A percentile compares a stretch with the other conserved stretches of the same genome.
These are phyloP conservation scores for Polyodon spathula DNA, from an alignment of 2,113 vertebrate species.

Conservation along the genomic window DNA sequence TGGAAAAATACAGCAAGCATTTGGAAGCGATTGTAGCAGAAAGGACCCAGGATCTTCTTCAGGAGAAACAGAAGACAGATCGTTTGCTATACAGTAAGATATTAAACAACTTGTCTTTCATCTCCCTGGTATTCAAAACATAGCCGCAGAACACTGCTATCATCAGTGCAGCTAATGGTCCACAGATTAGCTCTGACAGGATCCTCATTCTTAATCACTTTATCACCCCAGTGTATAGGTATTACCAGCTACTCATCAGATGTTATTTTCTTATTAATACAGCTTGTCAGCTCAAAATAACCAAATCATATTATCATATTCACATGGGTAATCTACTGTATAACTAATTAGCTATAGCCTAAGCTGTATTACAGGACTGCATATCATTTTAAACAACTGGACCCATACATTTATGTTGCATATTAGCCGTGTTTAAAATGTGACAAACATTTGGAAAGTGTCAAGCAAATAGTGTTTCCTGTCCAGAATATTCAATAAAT, in stretches of 20 bases:
- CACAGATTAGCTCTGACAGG: too few species aligned
- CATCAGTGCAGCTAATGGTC: too few species aligned
- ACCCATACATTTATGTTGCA: too few species aligned
- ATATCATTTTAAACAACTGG: too few species aligned
- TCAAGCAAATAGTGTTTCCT: too few species aligned
- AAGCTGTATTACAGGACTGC: too few species aligned
- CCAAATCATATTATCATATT: background rate
- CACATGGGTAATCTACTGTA: background rate
- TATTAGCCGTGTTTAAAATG: too few species aligned
- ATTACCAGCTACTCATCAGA: too few species aligned
- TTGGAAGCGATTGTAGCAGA: conserved; percentile 59
- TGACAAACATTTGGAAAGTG: too few species aligned
- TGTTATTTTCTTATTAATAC: too few species aligned
- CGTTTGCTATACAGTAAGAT: conserved; percentile 56
- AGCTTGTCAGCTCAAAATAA: background rate
- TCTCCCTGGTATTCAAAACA: background rate
- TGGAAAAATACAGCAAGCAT: conserved; percentile 71
- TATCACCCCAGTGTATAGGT: background rate
- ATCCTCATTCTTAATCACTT: background rate
- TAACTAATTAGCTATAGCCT: background rate
- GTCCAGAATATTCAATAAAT: too few species aligned
- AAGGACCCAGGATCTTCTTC: conserved; percentile 58
- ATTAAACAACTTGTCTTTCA: background rate
- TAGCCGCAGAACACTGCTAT: too few species aligned
- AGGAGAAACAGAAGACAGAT: conserved; percentile 66